phyloP scores from a whole-genome alignment of 2,113 vertebrate species.

The Lophochroa leadbeateri region DNA sequence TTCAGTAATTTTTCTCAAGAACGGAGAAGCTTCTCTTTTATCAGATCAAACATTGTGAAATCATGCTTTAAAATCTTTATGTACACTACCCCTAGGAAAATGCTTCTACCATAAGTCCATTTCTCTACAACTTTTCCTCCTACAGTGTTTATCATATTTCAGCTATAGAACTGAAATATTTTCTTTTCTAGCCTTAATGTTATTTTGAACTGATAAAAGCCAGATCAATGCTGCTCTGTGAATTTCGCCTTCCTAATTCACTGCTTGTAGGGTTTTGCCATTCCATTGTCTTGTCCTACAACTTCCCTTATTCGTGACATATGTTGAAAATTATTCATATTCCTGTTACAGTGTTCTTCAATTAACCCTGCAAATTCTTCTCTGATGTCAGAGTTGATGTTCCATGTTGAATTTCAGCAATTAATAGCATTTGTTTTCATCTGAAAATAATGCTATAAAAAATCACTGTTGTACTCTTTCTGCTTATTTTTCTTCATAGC shows the following conservation, averaged over 20 bases:
- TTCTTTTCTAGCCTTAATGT: background rate
- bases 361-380: rapidly evolving
- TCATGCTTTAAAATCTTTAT: background rate
- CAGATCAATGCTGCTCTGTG: background rate
- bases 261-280: background rate
- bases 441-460: background rate
- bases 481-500: background rate
- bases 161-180: background rate
- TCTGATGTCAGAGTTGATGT: background rate
- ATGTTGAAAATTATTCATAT: background rate
- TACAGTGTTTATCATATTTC: background rate
- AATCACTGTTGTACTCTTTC: background rate
- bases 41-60: background rate
- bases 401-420: background rate
- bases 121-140: background rate
- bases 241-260: background rate
- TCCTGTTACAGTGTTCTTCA: background rate
- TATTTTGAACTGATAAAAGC: background rate
- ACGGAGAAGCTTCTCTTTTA: background rate
- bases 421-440: background rate
- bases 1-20: background rate
- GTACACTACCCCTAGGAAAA: background rate
- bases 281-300: background rate
- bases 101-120: background rate
- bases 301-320: background rate